Evolutionary conservation across 2,888 invertebrate species (phyloP).

Genomic region (Junonia oenone): DNA sequence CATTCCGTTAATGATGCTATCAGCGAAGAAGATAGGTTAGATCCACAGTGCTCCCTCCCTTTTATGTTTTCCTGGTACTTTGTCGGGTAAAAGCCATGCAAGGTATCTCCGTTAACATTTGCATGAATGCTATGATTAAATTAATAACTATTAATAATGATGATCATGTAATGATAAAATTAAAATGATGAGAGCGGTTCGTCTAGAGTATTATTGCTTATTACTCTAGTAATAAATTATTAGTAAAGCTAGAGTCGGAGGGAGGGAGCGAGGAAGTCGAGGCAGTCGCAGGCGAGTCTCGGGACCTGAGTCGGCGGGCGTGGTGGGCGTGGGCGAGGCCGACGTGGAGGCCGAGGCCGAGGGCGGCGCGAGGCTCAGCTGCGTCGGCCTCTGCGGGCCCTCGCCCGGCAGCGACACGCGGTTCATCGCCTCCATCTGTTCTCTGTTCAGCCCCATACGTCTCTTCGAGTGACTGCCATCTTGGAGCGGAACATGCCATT

Average conservation of each 20-base stretch:
- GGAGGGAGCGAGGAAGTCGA: slow-evolving; percentile 46
- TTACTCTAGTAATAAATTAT: too few species aligned
- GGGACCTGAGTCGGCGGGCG: slow-evolving; percentile 76
- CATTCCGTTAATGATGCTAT: slow-evolving; percentile 56
- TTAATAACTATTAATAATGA: background rate
- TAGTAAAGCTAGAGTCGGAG: background rate
- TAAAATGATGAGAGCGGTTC: background rate
- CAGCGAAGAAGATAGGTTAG: slow-evolving; percentile 47
- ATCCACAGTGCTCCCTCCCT: slow-evolving; percentile 45
- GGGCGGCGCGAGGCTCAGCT: slow-evolving; percentile 70
- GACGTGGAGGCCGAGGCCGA: slow-evolving; percentile 75
- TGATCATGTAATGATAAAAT: background rate
- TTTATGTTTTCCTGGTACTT: slow-evolving; percentile 14
- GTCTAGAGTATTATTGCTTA: too few species aligned
- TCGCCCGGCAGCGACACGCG: slow-evolving; percentile 65
- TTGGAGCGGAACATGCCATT: slow-evolving; percentile 72
- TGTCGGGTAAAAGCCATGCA: slow-evolving; percentile 21
- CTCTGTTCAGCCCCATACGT: slow-evolving; percentile 79
- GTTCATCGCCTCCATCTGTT: slow-evolving; percentile 78
- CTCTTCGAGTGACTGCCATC: slow-evolving; percentile 80
- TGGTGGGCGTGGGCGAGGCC: slow-evolving; percentile 79
- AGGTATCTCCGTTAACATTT: background rate
- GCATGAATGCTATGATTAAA: background rate
- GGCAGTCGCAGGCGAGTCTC: slow-evolving; percentile 36
- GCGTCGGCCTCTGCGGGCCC: slow-evolving; percentile 55